Percentiles rank a stretch among this genome's conserved stretches.
Conservation (phyloP, 2,888 invertebrate genomes). For the Drosophila macrothrix region DNA sequence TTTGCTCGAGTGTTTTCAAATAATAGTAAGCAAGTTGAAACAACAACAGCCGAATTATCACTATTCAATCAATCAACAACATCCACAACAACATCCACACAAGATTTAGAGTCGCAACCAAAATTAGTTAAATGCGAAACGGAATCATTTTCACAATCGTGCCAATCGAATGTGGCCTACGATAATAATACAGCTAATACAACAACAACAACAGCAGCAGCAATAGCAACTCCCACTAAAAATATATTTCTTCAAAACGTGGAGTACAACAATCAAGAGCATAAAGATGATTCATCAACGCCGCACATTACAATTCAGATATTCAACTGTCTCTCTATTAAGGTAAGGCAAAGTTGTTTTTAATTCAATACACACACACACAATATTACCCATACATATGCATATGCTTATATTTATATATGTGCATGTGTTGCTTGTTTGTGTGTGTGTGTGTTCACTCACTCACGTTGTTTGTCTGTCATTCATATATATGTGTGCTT, state of each 20-base stretch:
- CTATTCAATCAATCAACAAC: slow-evolving; percentile 41
- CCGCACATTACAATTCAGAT: slow-evolving; percentile 87
- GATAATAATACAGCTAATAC: slow-evolving; percentile 44
- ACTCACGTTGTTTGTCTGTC: slow-evolving; percentile 45
- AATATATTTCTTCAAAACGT: slow-evolving; percentile 49
- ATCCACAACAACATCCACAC: slow-evolving; percentile 28
- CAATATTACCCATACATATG: slow-evolving; percentile 21
- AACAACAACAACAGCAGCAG: slow-evolving; percentile 16
- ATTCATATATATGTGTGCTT: slow-evolving; percentile 30
- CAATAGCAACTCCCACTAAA: slow-evolving; percentile 17
- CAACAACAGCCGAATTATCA: slow-evolving; percentile 55
- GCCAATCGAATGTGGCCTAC: slow-evolving; percentile 41
- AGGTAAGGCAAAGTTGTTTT: slow-evolving; percentile 87
- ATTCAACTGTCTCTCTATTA: slow-evolving; percentile 92
- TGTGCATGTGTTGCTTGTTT: slow-evolving; percentile 18
- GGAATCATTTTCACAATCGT: slow-evolving; percentile 35
- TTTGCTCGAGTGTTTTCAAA: slow-evolving; percentile 47
- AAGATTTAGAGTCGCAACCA: slow-evolving; percentile 36
- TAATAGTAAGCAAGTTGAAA: slow-evolving; percentile 36
- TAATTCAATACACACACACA: slow-evolving; percentile 61
- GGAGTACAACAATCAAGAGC: slow-evolving; percentile 62
- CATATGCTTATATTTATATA: slow-evolving; percentile 22
- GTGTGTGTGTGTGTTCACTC: slow-evolving; percentile 12
- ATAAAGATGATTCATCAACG: slow-evolving; percentile 83
- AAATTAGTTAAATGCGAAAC: slow-evolving; percentile 28